phyloP scores from a whole-genome alignment of 2,113 vertebrate species.

The Lycaon pictus region DNA sequence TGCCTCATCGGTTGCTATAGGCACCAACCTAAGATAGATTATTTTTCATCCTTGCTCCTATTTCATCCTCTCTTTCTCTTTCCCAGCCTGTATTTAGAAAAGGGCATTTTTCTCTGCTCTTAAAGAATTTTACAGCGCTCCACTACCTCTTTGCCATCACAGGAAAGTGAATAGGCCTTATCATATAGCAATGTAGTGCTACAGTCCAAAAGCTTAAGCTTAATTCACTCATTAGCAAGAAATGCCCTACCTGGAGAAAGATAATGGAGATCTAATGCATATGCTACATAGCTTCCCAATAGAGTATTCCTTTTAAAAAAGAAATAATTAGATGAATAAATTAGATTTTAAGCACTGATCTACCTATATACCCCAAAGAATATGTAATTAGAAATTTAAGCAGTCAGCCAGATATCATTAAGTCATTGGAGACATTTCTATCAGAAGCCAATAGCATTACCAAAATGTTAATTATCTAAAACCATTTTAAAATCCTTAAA shows the following conservation, averaged over 20 bases:
- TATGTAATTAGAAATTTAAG: conserved; percentile 74
- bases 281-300: conserved; percentile 59
- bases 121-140: conserved; percentile 47
- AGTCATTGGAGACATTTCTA: conserved; percentile 65
- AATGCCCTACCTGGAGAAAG: conserved; percentile 29
- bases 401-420: conserved; percentile 63
- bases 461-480: conserved; percentile 71
- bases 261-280: conserved; percentile 66
- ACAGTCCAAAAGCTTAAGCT: conserved; percentile 29
- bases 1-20: conserved; percentile 58
- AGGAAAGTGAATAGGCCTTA: conserved; percentile 43
- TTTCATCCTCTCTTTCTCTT: conserved; percentile 54
- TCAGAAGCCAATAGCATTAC: conserved; percentile 53
- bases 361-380: conserved; percentile 69
- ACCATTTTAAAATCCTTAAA: conserved; percentile 54
- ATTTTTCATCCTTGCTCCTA: conserved; percentile 56
- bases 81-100: neutral
- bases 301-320: conserved; percentile 50
- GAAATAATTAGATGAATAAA: conserved; percentile 78
- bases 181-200: conserved; percentile 31
- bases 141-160: neutral
- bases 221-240: conserved; percentile 67
- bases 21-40: conserved; percentile 20
- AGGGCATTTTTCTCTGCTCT: neutral
- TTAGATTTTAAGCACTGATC: conserved; percentile 77